These are phyloP conservation scores for Sebastes diaconus DNA, from an alignment of 2,797 vertebrate species.

Conservation along the genomic window DNA sequence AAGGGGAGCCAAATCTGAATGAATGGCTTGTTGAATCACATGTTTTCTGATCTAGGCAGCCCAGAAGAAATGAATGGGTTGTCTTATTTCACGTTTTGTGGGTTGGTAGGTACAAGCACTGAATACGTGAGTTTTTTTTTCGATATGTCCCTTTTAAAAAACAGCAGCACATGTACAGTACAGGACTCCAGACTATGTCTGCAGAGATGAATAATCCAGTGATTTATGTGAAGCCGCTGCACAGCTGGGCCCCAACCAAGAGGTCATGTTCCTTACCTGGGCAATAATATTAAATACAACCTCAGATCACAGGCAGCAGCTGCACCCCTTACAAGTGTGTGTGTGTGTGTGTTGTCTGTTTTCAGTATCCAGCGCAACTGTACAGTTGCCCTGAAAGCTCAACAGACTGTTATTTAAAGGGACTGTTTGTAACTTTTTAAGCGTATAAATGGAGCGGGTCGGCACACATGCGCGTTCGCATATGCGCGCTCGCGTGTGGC, in stretches of 20 bases:
- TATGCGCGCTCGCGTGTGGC: no score
- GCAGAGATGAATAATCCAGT: slow-evolving; percentile 1
- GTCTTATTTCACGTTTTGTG: not conserved
- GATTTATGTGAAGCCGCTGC: slow-evolving; percentile 6
- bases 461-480: no score
- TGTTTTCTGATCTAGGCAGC: no score
- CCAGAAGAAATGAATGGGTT: fast-evolving
- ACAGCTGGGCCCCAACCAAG: slow-evolving; percentile 11
- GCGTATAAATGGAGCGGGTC: no score
- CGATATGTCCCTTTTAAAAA: not conserved
- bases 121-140: not conserved
- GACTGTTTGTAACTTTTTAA: no score
- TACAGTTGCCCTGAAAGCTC: not conserved
- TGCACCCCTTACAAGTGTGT: not conserved
- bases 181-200: not conserved
- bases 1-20: no score
- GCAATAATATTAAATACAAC: not conserved
- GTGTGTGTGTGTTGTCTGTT: not conserved
- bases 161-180: not conserved
- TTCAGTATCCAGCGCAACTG: not conserved
- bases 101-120: not conserved
- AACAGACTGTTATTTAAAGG: not conserved
- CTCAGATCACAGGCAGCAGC: not conserved
- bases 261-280: not conserved
- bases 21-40: no score